Evolutionary conservation across 2,888 invertebrate genomes (phyloP).

Genomic region (Lumbricus terrestris): DNA sequence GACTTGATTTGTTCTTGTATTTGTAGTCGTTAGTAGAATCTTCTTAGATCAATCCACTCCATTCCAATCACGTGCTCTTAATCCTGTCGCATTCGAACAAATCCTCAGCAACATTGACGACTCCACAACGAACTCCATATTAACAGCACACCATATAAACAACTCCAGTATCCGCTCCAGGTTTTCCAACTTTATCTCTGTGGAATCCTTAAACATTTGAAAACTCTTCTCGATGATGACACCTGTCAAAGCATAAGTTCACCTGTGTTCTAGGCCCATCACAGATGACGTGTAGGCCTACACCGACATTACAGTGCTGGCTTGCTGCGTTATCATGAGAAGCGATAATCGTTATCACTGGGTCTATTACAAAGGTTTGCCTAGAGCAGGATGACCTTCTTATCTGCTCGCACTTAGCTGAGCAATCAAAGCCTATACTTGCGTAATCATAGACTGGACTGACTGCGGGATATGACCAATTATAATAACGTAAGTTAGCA

Average conservation of each 20-base stretch:
- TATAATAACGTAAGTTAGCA: too few species aligned
- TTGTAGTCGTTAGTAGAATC: not conserved
- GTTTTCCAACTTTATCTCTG: not conserved
- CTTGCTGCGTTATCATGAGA: not conserved
- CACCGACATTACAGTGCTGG: not conserved
- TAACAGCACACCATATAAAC: not conserved
- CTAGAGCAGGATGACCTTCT: not conserved
- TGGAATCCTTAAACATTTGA: not conserved
- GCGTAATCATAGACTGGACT: not conserved
- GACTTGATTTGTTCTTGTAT: not conserved
- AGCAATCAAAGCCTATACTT: not conserved
- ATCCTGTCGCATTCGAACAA: not conserved
- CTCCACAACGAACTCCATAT: not conserved
- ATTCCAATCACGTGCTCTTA: not conserved
- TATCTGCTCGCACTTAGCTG: not conserved
- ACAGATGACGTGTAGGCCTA: not conserved
- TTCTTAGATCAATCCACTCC: not conserved
- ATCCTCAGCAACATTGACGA: not conserved
- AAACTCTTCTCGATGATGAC: not conserved
- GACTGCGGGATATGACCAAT: not conserved
- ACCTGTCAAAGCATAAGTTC: not conserved
- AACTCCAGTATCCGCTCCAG: not conserved
- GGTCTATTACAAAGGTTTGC: not conserved
- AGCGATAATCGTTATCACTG: not conserved
- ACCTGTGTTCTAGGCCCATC: not conserved